Base-by-base conservation (phyloP, 2,797 vertebrate species). In the Thaleichthys pacificus region DNA sequence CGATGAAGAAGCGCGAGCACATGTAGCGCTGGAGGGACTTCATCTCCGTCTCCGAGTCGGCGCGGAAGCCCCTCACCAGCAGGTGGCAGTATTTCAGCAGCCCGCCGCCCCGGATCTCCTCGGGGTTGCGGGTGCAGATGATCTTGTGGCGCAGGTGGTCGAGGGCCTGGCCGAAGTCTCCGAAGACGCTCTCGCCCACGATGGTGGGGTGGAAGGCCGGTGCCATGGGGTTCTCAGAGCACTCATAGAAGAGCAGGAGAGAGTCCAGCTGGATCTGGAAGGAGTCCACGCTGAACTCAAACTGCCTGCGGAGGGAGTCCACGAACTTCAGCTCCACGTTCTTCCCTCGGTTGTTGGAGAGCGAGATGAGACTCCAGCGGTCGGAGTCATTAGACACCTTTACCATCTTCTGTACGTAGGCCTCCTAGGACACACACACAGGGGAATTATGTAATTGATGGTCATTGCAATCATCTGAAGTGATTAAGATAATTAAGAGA, bases 351-450 rank as follows among this genome's bases (percentile, higher is more conserved):
- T 99, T 99, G 92, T 99, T 99, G 85, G 97, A 99, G 80, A 99
- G 91, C 38, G 97, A 99, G 89, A 99, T 99, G 79, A 99, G 97
- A 90, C 97, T 99, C 97, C 97, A 99, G 63, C 97, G 96, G 89
- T 99, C 97, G 0, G 96, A 98, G 89, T 99, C 98, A 73, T 98
- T 99, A 86, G 95, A 99, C 83, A 99, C 98, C 92, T 99, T 99
- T 81, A 99, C 98, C 98, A 99, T 99, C 94, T 99, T 99, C 94
- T 99, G 98, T 86, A 99, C 98, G 67, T 99, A 99, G 73, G 97
- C 98, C 82, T 99, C 98, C 97, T 96, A 88, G 15, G 87, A 89
- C n/a, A 68, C 1, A 72, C 15, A 69, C 21, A 66, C 62, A 57
- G 5, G 17, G 57, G 87, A 64, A 86, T 89, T 88, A 86, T 74